Conservation (phyloP, 2,797 vertebrate species). For the Microctenopoma lineatum region DNA sequence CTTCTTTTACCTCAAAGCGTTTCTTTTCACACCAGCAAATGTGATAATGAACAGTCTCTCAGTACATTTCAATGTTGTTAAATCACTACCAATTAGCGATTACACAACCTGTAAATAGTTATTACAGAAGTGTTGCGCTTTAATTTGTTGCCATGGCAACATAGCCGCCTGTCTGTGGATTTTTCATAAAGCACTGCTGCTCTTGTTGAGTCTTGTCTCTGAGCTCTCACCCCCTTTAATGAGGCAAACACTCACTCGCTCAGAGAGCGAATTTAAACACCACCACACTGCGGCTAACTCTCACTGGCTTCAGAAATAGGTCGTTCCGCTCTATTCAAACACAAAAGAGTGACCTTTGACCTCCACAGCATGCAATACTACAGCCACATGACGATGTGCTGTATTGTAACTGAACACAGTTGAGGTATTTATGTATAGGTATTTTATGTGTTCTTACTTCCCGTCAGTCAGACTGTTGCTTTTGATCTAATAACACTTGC, state of each 20-base stretch:
- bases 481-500: constrained; percentile 53
- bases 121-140: constrained; percentile 12
- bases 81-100: neutral
- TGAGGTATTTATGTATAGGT: constrained; percentile 2
- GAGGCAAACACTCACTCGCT: constrained; percentile 24
- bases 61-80: neutral
- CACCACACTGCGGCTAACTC: neutral
- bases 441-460: constrained; percentile 7
- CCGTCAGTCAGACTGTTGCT: constrained; percentile 66
- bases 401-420: constrained; percentile 44
- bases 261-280: constrained; percentile 9
- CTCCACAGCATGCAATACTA: constrained; percentile 13
- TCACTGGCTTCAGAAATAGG: neutral
- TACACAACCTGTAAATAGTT: constrained; percentile 9
- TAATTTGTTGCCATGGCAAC: constrained; percentile 46
- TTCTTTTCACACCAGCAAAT: neutral
- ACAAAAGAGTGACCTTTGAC: constrained; percentile 27
- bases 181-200: constrained; percentile 21
- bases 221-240: constrained; percentile 31
- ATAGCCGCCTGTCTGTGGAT: neutral
- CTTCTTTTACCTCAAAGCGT: neutral
- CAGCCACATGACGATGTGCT: neutral
- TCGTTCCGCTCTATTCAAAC: constrained; percentile 2
- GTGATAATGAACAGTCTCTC: neutral
- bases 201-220: constrained; percentile 71